These are phyloP conservation scores for Yoshiicerus persimilis DNA, from an alignment of 1,140 invertebrate species.

Conservation along the genomic window DNA sequence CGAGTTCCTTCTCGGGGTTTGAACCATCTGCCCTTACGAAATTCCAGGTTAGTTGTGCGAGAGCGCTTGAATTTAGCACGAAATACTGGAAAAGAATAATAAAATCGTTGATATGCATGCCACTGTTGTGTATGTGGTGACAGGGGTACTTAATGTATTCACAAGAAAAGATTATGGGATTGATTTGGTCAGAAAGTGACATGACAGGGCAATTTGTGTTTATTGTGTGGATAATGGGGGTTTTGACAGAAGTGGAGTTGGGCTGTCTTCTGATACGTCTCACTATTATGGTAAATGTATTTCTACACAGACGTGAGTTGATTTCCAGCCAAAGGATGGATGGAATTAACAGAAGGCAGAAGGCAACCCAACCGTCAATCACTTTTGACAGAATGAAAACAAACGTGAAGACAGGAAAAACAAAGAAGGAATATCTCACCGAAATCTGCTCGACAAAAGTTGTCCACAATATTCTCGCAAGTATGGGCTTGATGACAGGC, in stretches of 20 bases:
- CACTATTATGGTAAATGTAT: not conserved
- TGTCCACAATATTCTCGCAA: slow-evolving; percentile 67
- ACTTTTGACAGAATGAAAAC: not conserved
- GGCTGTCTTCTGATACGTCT: not conserved
- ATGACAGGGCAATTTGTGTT: not conserved
- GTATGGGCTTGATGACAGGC: slow-evolving; percentile 65
- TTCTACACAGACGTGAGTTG: not conserved
- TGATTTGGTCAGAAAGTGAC: too few species aligned
- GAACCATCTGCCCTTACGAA: slow-evolving; percentile 54
- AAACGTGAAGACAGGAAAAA: not conserved
- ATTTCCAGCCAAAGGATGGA: not conserved
- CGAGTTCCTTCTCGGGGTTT: slow-evolving; percentile 51
- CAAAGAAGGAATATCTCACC: slow-evolving; percentile 54
- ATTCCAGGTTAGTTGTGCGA: slow-evolving; percentile 52
- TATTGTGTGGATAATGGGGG: not conserved
- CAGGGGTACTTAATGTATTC: too few species aligned
- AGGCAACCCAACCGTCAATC: not conserved
- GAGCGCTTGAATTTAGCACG: slow-evolving; percentile 54
- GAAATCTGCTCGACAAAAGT: slow-evolving; percentile 64
- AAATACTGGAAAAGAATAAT: slow-evolving; percentile 53
- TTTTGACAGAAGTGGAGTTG: too few species aligned
- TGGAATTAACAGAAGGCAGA: not conserved
- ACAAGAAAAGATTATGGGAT: not conserved
- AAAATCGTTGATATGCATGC: not conserved
- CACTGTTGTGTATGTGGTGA: too few species aligned